phyloP scores from a whole-genome alignment of 2,113 vertebrate species.

The Boleophthalmus pectinirostris region DNA sequence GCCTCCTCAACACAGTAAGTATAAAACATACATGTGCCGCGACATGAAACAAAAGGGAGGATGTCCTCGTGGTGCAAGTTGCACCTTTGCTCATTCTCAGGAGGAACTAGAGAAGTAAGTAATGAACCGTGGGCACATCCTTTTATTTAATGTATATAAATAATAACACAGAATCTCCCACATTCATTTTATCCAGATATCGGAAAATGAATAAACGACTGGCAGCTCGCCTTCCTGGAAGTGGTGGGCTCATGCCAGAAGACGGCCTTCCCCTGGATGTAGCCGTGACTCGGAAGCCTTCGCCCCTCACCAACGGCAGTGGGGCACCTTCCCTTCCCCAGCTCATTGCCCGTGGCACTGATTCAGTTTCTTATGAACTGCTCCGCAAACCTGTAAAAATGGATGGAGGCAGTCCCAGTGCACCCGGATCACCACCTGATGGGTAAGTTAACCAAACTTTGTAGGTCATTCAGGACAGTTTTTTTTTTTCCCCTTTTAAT shows the following conservation, averaged over 20 bases:
- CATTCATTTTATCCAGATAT: conserved; percentile 77
- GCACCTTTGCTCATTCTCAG: conserved; percentile 97
- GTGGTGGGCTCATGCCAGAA: conserved; percentile 84
- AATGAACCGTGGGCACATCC: neutral
- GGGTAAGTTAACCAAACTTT: conserved; percentile 73
- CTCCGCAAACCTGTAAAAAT: conserved; percentile 88
- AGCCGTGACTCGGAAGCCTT: conserved; percentile 82
- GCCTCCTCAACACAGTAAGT: conserved; percentile 98
- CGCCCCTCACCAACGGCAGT: conserved; percentile 89
- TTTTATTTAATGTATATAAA: neutral
- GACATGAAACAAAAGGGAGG: conserved; percentile 99
- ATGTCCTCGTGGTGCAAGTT: conserved; percentile 96
- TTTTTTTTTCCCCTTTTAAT: no score
- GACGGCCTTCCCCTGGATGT: conserved; percentile 84
- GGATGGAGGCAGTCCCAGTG: conserved; percentile 86
- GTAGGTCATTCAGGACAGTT: neutral
- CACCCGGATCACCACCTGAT: conserved; percentile 93
- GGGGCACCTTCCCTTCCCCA: conserved; percentile 81
- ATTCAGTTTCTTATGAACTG: conserved; percentile 83
- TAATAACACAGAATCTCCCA: neutral
- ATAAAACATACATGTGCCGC: conserved; percentile 98
- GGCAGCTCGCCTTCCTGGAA: conserved; percentile 85
- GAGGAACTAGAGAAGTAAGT: conserved; percentile 98
- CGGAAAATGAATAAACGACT: conserved; percentile 98
- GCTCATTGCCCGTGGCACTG: conserved; percentile 90